Conservation (phyloP, 2,888 invertebrate genomes). For the Anodontia alba region DNA sequence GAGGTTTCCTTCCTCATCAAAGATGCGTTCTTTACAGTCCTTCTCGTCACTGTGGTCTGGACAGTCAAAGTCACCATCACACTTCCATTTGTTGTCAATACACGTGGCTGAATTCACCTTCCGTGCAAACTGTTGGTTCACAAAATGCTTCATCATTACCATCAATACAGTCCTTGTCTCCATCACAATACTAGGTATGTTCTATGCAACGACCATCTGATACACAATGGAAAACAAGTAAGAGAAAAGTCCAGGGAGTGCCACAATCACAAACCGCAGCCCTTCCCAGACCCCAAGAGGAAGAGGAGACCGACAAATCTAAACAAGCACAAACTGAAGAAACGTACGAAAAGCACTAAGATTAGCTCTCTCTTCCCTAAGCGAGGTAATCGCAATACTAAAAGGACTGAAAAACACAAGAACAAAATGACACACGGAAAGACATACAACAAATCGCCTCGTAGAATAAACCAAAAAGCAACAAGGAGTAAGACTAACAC, state of each 20-base stretch:
- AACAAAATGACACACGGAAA: too few relatives aligned
- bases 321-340: too few relatives aligned
- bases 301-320: too few relatives aligned
- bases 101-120: conserved; percentile 91
- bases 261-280: too few relatives aligned
- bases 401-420: too few relatives aligned
- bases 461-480: too few relatives aligned
- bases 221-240: conserved; percentile 94
- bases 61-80: conserved; percentile 92
- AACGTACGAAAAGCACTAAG: too few relatives aligned
- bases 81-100: conserved; percentile 82
- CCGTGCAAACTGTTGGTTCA: conserved; percentile 59
- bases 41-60: conserved; percentile 72
- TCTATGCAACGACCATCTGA: conserved; percentile 85
- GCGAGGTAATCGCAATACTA: too few relatives aligned
- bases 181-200: conserved; percentile 89
- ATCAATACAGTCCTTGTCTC: conserved; percentile 88
- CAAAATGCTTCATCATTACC: conserved; percentile 68
- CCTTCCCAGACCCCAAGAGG: too few relatives aligned
- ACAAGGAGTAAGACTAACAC: too few relatives aligned
- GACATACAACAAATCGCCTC: too few relatives aligned
- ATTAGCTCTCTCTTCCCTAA: too few relatives aligned
- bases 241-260: conserved; percentile 57
- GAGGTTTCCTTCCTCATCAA: neutral
- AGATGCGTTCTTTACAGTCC: conserved; percentile 46